Base-by-base conservation (phyloP, 2,113 vertebrate genomes). In the Tor tambroides region DNA sequence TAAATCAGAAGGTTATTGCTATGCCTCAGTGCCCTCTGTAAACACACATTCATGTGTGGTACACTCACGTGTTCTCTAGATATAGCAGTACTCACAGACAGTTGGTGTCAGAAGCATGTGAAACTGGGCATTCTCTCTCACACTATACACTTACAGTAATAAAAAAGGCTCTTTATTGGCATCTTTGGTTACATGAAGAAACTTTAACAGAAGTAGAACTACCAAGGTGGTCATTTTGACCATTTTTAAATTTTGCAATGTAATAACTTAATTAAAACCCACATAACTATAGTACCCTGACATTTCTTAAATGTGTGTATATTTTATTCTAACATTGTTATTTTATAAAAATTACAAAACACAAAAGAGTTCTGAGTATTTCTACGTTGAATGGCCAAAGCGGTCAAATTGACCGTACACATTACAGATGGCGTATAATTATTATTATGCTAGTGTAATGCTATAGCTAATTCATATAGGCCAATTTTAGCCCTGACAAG, bases 1-100 rank as follows among this genome's bases (percentile, higher is more conserved):
- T 86, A 86, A 86, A 89, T 85, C 82, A 80, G 69, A 88, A 89
- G 82, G 79, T 89, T 80, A 89, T 71, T 4, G 7, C 49, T 43
- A 61, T 85, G 54, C 67, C 69, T 80, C 72, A 59, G 63, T 87
- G 84, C 77, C 90, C 56, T 85, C 67, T 80, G 76, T 80, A 88
- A 88, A 90, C 78, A 90, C 43, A 88, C 75, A 46, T 38, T 74
- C 61, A 46, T 28, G 38, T 43, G 51, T 80, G 10, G 5, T 6
- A 80, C 54, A 61, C 23, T 80, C 28, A 26, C 23, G 32, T 63
- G 32, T 8, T 32, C 54, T 61, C 32, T 17, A 65, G 19, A 15
- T 21, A 69, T 51, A 69, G 63, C 38, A 43, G n/a, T 6, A 21
- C 23, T 86, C 35, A n/a, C n/a, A 59, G 72, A 26, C 41, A 72